phyloP scores from a whole-genome alignment of 2,113 vertebrate species.

The Actenoides lindsayi region DNA sequence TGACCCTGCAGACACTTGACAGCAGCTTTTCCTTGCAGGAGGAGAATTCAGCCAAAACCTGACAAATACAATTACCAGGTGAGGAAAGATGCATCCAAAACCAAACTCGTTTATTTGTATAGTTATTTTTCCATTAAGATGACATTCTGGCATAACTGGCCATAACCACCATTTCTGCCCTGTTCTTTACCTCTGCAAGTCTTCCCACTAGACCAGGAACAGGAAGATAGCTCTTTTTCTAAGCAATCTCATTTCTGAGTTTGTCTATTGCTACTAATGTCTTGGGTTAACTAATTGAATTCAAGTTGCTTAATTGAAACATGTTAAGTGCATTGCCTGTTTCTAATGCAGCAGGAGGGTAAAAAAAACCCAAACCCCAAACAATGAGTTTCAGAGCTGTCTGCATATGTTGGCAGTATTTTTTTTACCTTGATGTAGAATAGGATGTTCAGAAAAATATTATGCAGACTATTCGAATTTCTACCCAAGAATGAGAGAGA shows the following conservation, averaged over 20 bases:
- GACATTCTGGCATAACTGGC: neutral
- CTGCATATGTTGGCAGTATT: neutral
- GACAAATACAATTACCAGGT: neutral
- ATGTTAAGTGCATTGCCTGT: neutral
- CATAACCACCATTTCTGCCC: neutral
- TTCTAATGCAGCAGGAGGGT: neutral
- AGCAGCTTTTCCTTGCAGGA: neutral
- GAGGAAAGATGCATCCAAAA: neutral
- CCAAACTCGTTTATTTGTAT: neutral
- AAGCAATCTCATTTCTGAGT: conserved; percentile 24
- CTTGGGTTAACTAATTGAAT: conserved; percentile 72
- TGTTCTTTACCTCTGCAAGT: neutral
- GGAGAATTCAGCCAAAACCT: neutral
- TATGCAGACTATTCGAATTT: conserved; percentile 40
- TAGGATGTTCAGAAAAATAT: conserved; percentile 23
- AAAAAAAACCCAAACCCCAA: fast-evolving
- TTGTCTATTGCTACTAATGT: conserved; percentile 5
- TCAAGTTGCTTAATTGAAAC: conserved; percentile 71
- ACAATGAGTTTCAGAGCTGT: neutral
- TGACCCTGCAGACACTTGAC: neutral
- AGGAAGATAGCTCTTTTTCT: neutral
- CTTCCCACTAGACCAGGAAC: neutral
- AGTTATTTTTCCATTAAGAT: neutral
- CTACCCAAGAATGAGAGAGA: conserved; percentile 38
- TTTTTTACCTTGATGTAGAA: neutral